Base-by-base conservation (phyloP, 92 coral and sea anemone genomes). In the Galaxea fascicularis region DNA sequence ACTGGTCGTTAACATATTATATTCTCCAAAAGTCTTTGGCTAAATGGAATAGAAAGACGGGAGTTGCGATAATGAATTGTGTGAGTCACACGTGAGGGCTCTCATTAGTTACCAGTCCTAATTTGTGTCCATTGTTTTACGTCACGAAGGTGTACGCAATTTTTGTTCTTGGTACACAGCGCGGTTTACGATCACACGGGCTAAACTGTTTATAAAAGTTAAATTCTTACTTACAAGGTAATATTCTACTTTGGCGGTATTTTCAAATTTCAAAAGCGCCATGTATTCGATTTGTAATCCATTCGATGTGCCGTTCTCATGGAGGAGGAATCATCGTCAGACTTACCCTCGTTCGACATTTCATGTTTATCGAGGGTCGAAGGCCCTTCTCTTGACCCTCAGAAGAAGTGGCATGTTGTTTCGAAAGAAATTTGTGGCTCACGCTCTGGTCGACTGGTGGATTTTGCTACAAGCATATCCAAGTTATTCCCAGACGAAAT, bases 391-490 rank as follows among this genome's bases (percentile, higher is more conserved):
- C 80, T 83, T 73, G 51, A 83, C 73, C 73, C 87, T 60, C 52
- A n/a, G 73, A 83, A 83, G 80, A 73, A 83, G 54, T 83, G 87
- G 86, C 71, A 82, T 71, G 59, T 71, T 6, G 70, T 77, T n/a
- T 31, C 35, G 11, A 77, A 60, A 20, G 31, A 25, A n/a, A 39
- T 77, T 20, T 77, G 82, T 30, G 82, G 82, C n/a, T n/a, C n/a
- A n/a, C n/a, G 17, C 16, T 59, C 39, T 71, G 46, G 41, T 80
- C 80, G 49, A 59, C 70, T n/a, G n/a, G n/a, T n/a, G 8, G 59
- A 82, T 39, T 82, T 82, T 21, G 39, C 56, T 8, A 82, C 41
- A 65, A 72, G 35, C 46, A 41, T 82, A 71, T 82, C 73, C 73
- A 73, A 25, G 78, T 72, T 44, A 72, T 54, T 72, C 73, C 58